phyloP scores from a whole-genome alignment of 2,113 vertebrate species.

The Lepus timidus region DNA sequence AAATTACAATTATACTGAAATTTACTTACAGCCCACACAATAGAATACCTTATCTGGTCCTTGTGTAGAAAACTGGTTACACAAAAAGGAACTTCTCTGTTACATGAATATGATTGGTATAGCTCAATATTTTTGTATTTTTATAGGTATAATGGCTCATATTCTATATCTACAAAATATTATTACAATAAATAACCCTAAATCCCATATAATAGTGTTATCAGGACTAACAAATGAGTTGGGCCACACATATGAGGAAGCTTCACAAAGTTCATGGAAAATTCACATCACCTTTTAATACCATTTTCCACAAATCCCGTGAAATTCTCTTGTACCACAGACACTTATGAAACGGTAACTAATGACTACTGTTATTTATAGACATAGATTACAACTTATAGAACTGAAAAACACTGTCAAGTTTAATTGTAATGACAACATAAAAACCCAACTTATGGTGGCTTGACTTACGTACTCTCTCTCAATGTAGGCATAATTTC shows the following conservation, averaged over 20 bases:
- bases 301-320: too few relatives aligned
- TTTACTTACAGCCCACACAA: not conserved
- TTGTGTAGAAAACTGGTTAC: not conserved
- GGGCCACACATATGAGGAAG: not conserved
- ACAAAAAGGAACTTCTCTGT: not conserved
- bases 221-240: not conserved
- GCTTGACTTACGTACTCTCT: not conserved
- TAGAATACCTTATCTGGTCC: not conserved
- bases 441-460: constrained; percentile 28
- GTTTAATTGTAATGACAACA: constrained; percentile 12
- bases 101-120: not conserved
- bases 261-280: too few relatives aligned
- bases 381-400: not conserved
- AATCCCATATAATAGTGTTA: not conserved
- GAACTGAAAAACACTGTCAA: constrained; percentile 23
- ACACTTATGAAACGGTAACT: not conserved
- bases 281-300: too few relatives aligned
- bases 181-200: not conserved
- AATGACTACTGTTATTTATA: not conserved
- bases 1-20: not conserved
- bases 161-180: constrained; percentile 11
- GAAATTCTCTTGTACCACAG: not conserved
- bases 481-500: constrained; percentile 7
- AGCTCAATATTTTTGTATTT: constrained; percentile 1
- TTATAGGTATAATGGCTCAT: not conserved